phyloP scores from a whole-genome alignment of 2,888 invertebrate species.

The Diarsia brunnea region DNA sequence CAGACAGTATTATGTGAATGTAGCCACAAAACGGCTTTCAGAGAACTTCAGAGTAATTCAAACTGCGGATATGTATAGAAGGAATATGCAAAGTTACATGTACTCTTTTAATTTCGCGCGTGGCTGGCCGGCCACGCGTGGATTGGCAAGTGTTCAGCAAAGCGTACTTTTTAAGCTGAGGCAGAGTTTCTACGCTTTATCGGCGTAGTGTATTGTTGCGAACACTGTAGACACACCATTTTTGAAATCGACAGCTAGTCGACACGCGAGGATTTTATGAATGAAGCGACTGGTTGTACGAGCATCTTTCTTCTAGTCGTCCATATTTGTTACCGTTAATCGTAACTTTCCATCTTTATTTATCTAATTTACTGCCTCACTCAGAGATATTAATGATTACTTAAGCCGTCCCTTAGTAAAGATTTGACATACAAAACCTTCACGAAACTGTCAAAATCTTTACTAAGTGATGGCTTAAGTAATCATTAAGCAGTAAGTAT shows the following conservation, averaged over 20 bases:
- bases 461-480: no score
- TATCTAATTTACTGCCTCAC: no score
- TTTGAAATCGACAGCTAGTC: slow-evolving; percentile 16
- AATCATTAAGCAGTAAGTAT: no score
- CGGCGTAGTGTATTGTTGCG: slow-evolving; percentile 5
- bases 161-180: slow-evolving; percentile 32
- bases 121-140: slow-evolving; percentile 35
- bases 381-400: no score
- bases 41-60: slow-evolving; percentile 18
- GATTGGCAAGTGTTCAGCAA: slow-evolving; percentile 23
- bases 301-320: background rate
- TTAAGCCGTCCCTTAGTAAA: no score
- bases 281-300: background rate
- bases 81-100: slow-evolving; percentile 48
- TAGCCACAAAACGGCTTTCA: slow-evolving; percentile 18
- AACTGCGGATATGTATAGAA: slow-evolving; percentile 24
- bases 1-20: background rate
- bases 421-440: no score
- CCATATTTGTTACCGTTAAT: background rate
- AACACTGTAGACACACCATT: slow-evolving; percentile 8
- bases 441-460: no score
- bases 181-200: slow-evolving; percentile 4
- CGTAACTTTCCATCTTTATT: no score
- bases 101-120: slow-evolving; percentile 47
- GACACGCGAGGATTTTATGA: slow-evolving; percentile 1